Base-by-base conservation (phyloP, 1,140 invertebrate species). In the Berghia stephanieae region DNA sequence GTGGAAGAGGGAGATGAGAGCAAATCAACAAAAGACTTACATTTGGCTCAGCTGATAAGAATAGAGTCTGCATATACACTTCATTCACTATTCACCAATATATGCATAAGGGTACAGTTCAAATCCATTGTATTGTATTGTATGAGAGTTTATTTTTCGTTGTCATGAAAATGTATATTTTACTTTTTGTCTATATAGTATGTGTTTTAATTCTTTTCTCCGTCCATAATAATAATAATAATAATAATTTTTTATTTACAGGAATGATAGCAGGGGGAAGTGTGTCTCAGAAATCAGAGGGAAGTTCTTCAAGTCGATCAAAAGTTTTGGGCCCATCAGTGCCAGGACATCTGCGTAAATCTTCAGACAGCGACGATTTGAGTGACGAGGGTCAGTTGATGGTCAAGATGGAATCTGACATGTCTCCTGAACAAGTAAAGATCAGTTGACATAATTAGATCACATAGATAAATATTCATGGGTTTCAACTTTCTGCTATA, bases 361-460 rank as follows among this genome's bases (percentile, higher is more conserved):
- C 60, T 42, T 42, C 43, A n/a, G 74, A 76, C 63, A 76, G 74
- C 40, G 74, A 76, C 49, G 74, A 76, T 49, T 43, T 67, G 6
- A 76, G 74, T 60, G 74, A 76, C 40, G 74, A 76, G 27, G 63
- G 63, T 1, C 36, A 57, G 42, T 63, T 76, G 10, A 76, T 44
- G 1, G 60, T 76, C 3, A 76, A 76, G 55, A 66, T 66, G 74
- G 74, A 76, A 13, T 49, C 74, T 44, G 60, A 46, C 21, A 67
- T 68, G 57, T 67, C 57, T 1, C 60, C 57, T 3, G 43, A 42
- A 75, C n/a, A 21, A 67, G 10, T 38, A 75, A 18, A 63, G 52
- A 8, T 60, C 52, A 38, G 74, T 46, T 8, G 74, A 63, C 10
- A 43, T 24, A 57, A 63, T 34, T 42, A 16, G n/a, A 44, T 44